A percentile compares a stretch with the other conserved stretches of the same genome.
These are phyloP conservation scores for Scelioninae gen. 2 DNA, from an alignment of 2,888 invertebrate genomes.

Conservation along the genomic window DNA sequence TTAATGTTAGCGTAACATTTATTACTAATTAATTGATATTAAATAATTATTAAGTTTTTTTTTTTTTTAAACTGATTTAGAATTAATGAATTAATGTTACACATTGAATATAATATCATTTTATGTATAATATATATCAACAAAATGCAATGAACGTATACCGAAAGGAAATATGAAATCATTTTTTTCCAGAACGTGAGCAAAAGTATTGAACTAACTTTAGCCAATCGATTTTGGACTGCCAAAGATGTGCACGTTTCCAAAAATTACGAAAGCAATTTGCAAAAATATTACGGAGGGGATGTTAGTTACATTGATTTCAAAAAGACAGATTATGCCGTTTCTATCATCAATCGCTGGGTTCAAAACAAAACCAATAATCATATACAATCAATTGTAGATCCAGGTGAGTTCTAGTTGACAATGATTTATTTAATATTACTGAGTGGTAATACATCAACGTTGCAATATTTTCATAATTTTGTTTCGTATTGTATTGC, in stretches of 20 bases:
- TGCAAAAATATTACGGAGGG: constrained; percentile 77
- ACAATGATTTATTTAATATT: neutral
- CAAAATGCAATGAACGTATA: too few relatives aligned
- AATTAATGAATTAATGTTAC: too few relatives aligned
- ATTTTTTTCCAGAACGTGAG: constrained; percentile 60
- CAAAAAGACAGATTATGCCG: constrained; percentile 73
- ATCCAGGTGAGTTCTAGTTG: constrained; percentile 74
- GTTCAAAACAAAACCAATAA: constrained; percentile 78
- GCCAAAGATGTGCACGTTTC: constrained; percentile 62
- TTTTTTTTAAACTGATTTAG: too few relatives aligned
- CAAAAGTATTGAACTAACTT: constrained; percentile 63
- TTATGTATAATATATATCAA: too few relatives aligned
- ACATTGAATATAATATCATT: too few relatives aligned
- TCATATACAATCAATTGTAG: constrained; percentile 77
- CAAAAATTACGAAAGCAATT: constrained; percentile 75
- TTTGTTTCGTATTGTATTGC: too few relatives aligned
- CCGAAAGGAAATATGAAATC: too few relatives aligned
- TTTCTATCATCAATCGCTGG: constrained; percentile 79
- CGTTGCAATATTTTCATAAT: too few relatives aligned
- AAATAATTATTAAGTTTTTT: too few relatives aligned
- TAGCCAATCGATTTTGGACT: constrained; percentile 68
- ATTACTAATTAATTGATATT: neutral
- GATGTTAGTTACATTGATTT: constrained; percentile 78
- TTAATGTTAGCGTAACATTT: neutral
- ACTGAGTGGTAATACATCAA: neutral